Percentiles rank a stretch among this genome's conserved stretches.
These are phyloP conservation scores for Medauroidea extradentata DNA, from an alignment of 1,140 invertebrate species.

Conservation along the genomic window DNA sequence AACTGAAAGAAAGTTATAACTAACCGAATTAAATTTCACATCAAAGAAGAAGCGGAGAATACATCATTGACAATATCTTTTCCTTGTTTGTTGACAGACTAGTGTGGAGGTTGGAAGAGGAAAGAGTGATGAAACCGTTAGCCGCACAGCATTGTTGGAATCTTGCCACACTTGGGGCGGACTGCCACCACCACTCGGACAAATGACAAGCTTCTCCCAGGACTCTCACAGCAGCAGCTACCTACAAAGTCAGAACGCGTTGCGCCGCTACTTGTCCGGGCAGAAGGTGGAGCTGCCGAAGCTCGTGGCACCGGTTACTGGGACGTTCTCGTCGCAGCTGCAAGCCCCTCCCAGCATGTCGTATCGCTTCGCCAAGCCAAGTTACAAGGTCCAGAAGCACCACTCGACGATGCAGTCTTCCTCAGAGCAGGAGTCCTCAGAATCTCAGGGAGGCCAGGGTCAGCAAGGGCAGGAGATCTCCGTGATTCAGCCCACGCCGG, in stretches of 20 bases:
- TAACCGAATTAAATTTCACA: too few species aligned
- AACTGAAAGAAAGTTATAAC: too few species aligned
- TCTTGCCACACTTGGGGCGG: slow-evolving; percentile 5
- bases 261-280: slow-evolving; percentile 19
- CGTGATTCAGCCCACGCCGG: slow-evolving; percentile 44
- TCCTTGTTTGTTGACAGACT: slow-evolving; percentile 66
- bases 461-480: slow-evolving; percentile 41
- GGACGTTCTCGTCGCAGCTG: slow-evolving; percentile 22
- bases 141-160: slow-evolving; percentile 9
- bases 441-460: too few species aligned
- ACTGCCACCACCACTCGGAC: slow-evolving; percentile 1
- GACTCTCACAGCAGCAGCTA: slow-evolving; percentile 1
- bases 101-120: slow-evolving; percentile 39
- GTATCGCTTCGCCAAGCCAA: too few species aligned
- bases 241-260: slow-evolving; percentile 8
- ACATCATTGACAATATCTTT: slow-evolving; percentile 50
- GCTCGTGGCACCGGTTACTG: slow-evolving; percentile 19
- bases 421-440: background rate
- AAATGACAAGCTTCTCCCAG: slow-evolving; percentile 7
- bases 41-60: background rate
- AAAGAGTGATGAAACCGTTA: slow-evolving; percentile 39
- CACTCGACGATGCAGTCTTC: too few species aligned
- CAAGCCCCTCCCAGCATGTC: background rate
- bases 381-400: too few species aligned
- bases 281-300: slow-evolving; percentile 29